Conservation (phyloP, 2,113 vertebrate genomes). For the Pantherophis guttatus region DNA sequence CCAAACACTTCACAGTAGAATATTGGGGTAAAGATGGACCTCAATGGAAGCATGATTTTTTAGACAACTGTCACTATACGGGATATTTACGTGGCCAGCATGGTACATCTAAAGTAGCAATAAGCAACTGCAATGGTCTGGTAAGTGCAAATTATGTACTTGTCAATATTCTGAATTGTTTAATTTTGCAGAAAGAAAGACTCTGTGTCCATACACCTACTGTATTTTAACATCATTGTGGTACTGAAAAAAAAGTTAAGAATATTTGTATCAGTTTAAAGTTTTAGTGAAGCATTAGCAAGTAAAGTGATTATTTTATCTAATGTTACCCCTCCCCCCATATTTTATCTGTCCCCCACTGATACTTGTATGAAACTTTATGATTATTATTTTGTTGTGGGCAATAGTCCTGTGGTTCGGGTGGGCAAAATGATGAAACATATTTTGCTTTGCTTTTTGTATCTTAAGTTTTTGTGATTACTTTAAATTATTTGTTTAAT, state of each 20-base stretch:
- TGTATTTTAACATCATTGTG: neutral
- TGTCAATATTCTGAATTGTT: slow-evolving; percentile 11
- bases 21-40: slow-evolving; percentile 92
- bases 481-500: neutral
- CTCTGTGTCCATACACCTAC: neutral
- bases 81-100: slow-evolving; percentile 88
- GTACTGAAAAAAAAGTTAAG: neutral
- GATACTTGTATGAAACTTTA: neutral
- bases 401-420: neutral
- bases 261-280: neutral
- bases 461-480: neutral
- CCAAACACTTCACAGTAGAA: slow-evolving; percentile 95
- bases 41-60: slow-evolving; percentile 84
- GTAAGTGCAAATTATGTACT: slow-evolving; percentile 77
- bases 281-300: neutral
- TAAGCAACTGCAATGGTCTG: slow-evolving; percentile 96
- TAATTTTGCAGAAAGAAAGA: slow-evolving; percentile 3
- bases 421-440: neutral
- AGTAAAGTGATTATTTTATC: neutral
- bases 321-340: neutral
- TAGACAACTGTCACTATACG: slow-evolving; percentile 93
- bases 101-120: slow-evolving; percentile 86
- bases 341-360: neutral
- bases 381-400: neutral
- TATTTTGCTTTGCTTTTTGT: neutral